Evolutionary conservation across 92 coral and sea anemone species (phyloP), one percentile per base, ranked within the genome.

Genomic region (Palythoa heliodiscus): DNA sequence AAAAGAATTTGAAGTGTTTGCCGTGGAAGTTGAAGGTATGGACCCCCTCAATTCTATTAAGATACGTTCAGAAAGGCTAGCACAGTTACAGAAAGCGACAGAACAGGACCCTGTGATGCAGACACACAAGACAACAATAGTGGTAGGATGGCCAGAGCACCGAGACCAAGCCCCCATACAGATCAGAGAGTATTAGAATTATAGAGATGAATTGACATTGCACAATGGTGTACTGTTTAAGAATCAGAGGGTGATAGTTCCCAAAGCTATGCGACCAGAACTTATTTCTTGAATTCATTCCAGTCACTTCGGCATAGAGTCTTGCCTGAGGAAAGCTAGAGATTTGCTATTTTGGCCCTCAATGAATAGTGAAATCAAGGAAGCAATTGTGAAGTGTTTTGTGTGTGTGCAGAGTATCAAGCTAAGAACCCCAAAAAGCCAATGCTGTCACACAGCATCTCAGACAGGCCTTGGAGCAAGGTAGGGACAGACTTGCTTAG

Each of bases 381-480:
- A 86, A 54, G 84, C 53, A 57, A 74, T 89, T 67, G 50, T 43
- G 4, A 76, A 89, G 58, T 89, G 92, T 69, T 75, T 73, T 16
- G 76, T 16, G 76, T 78, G 17, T 88, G 93, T 70, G 66, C 16
- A 14, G 90, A 89, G 40, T 76, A 60, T 69, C 86, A 89, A 55
- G 85, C 89, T 11, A 64, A 16, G 17, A 83, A 89, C 88, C 81
- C 77, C n/a, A 54, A 80, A 63, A 66, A 83, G 71, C 92, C 92
- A 23, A 69, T 91, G 90, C 80, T 82, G 86, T 52, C 90, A 48
- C 90, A 83, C 87, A 53, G 83, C 20, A 87, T 92, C 52, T 89
- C 92, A 17, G 88, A 86, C 55, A 20, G 92, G 15, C 95, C 93
- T 8, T 90, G 95, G 93, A 86, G 90, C 52, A 43, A 88, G 66